phyloP scores from a whole-genome alignment of 2,888 invertebrate genomes.

The Idaea biselata region DNA sequence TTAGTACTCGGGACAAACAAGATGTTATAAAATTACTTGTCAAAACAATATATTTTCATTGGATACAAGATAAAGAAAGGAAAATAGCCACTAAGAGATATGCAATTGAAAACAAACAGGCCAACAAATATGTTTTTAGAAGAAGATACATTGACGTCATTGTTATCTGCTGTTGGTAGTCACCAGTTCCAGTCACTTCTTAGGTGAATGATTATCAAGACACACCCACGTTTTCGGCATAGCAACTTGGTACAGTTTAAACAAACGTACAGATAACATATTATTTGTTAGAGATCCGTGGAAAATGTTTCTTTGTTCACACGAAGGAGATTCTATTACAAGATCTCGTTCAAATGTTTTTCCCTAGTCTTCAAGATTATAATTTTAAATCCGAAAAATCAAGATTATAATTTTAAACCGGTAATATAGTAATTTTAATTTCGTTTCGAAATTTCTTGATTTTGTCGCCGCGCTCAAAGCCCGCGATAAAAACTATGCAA shows the following conservation, averaged over 20 bases:
- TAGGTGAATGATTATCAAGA: constrained; percentile 57
- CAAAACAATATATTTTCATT: constrained; percentile 66
- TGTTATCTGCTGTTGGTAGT: constrained; percentile 42
- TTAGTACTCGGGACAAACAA: constrained; percentile 45
- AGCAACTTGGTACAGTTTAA: constrained; percentile 48
- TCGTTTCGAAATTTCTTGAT: too few relatives aligned
- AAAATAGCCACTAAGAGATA: constrained; percentile 63
- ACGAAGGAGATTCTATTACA: too few relatives aligned
- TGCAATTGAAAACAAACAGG: constrained; percentile 66
- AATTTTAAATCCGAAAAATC: too few relatives aligned
- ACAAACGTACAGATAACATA: constrained; percentile 11
- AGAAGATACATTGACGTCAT: constrained; percentile 54
- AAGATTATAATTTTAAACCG: too few relatives aligned
- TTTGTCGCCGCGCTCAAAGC: too few relatives aligned
- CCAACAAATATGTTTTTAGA: constrained; percentile 74
- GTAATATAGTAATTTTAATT: too few relatives aligned
- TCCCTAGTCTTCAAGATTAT: too few relatives aligned
- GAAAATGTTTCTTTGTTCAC: not conserved
- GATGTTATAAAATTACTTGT: constrained; percentile 56
- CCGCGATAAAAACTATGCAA: too few relatives aligned
- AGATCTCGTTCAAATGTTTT: too few relatives aligned
- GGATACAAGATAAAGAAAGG: constrained; percentile 74
- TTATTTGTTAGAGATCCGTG: not conserved
- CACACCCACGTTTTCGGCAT: constrained; percentile 71
- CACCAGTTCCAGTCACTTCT: constrained; percentile 43